phyloP scores from a whole-genome alignment of 2,888 invertebrate genomes.

The Tortricodes alternella region DNA sequence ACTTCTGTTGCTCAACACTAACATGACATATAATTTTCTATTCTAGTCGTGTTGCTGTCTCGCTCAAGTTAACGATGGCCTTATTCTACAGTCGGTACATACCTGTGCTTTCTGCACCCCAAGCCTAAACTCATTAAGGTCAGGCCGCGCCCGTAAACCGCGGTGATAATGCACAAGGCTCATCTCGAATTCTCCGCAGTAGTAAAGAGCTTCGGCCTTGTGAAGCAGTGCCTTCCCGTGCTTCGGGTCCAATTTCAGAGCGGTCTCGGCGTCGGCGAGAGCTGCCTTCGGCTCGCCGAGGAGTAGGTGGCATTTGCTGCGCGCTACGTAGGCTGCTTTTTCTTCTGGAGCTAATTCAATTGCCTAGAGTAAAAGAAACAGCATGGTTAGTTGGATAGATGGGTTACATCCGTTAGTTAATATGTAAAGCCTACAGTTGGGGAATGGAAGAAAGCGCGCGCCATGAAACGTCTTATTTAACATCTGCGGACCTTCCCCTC shows the following conservation, averaged over 20 bases:
- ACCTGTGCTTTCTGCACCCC: slow-evolving; percentile 95
- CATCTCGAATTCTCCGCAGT: slow-evolving; percentile 95
- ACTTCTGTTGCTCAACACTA: no score
- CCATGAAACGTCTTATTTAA: no score
- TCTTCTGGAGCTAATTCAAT: slow-evolving; percentile 93
- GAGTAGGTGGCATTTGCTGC: slow-evolving; percentile 94
- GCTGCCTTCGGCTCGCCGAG: slow-evolving; percentile 93
- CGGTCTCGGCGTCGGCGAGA: slow-evolving; percentile 91
- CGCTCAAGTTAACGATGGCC: no score
- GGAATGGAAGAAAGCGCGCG: no score
- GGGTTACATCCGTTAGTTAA: no score
- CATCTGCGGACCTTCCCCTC: no score
- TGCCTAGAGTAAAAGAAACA: slow-evolving; percentile 84
- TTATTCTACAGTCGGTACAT: no score
- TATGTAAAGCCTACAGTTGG: no score
- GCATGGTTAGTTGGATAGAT: no score
- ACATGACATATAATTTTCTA: no score
- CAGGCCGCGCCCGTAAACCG: slow-evolving; percentile 92
- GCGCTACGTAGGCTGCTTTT: slow-evolving; percentile 92
- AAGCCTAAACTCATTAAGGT: slow-evolving; percentile 88
- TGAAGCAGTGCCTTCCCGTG: slow-evolving; percentile 87
- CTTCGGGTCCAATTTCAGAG: slow-evolving; percentile 87
- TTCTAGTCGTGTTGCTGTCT: no score
- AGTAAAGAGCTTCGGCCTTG: slow-evolving; percentile 96
- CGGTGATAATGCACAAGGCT: slow-evolving; percentile 96